A percentile compares a stretch with the other conserved stretches of the same genome.
Conservation (phyloP, 2,797 vertebrate genomes). For the Acanthurus leucopareius region DNA sequence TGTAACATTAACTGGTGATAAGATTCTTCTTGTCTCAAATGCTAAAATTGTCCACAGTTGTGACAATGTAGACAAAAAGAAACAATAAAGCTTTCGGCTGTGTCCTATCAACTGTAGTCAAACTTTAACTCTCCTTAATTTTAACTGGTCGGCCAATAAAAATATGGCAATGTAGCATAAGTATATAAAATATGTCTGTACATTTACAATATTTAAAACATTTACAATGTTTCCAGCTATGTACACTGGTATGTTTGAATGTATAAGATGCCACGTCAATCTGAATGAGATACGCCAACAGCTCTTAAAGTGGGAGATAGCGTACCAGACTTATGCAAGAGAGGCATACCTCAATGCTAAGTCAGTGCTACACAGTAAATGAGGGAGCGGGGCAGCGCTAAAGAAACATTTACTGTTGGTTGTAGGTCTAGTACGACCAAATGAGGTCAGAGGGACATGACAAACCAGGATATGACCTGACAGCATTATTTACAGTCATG, state of each 20-base stretch:
- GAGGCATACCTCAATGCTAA: slow-evolving; percentile 60
- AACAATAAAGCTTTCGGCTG: slow-evolving; percentile 40
- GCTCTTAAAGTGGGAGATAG: slow-evolving; percentile 52
- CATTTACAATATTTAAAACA: slow-evolving; percentile 89
- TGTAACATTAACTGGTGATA: slow-evolving; percentile 36
- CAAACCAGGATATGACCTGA: slow-evolving; percentile 55
- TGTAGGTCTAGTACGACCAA: slow-evolving; percentile 45
- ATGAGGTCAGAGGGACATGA: slow-evolving; percentile 46
- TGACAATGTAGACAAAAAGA: slow-evolving; percentile 25
- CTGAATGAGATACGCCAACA: slow-evolving; percentile 37
- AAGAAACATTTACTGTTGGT: slow-evolving; percentile 17
- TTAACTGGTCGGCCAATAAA: slow-evolving; percentile 79
- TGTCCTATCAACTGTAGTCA: slow-evolving; percentile 57
- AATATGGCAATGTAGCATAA: slow-evolving; percentile 84
- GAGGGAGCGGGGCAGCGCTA: slow-evolving; percentile 33
- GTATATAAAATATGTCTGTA: slow-evolving; percentile 90
- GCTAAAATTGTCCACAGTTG: slow-evolving; percentile 40
- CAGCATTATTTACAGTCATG: slow-evolving; percentile 80
- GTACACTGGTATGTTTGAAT: slow-evolving; percentile 60
- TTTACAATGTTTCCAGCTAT: slow-evolving; percentile 82
- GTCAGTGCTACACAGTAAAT: slow-evolving; percentile 69
- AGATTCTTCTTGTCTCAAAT: slow-evolving; percentile 21
- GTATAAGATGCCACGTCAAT: slow-evolving; percentile 39
- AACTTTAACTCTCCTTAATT: slow-evolving; percentile 60
- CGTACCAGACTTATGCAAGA: slow-evolving; percentile 49